Conservation (phyloP, 2,113 vertebrate species). For the Danionella cerebrum region DNA sequence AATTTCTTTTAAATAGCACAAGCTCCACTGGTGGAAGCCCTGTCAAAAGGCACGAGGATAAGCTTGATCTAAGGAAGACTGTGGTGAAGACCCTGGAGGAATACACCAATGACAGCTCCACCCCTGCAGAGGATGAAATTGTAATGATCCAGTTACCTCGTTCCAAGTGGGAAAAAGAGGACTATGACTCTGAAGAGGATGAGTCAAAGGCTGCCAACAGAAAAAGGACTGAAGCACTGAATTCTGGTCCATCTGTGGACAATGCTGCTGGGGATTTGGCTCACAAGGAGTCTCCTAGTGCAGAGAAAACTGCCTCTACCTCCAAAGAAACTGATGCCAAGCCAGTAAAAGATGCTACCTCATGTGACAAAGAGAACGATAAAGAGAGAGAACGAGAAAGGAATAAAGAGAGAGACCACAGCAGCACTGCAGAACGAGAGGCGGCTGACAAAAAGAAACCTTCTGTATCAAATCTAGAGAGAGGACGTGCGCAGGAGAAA, state of each 20-base stretch:
- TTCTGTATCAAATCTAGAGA: slow-evolving; percentile 42
- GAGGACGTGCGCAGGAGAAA: slow-evolving; percentile 60
- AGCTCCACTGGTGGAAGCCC: slow-evolving; percentile 80
- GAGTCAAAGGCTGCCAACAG: slow-evolving; percentile 60
- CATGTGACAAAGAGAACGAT: slow-evolving; percentile 60
- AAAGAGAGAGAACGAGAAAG: slow-evolving; percentile 35
- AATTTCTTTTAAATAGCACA: slow-evolving; percentile 55
- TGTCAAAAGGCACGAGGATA: slow-evolving; percentile 70
- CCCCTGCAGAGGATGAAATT: slow-evolving; percentile 74
- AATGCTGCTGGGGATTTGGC: slow-evolving; percentile 48
- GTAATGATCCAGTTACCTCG: slow-evolving; percentile 80
- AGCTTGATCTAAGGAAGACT: slow-evolving; percentile 66
- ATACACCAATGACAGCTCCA: slow-evolving; percentile 70
- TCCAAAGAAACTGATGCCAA: slow-evolving; percentile 54
- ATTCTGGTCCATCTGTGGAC: slow-evolving; percentile 49
- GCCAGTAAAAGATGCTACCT: slow-evolving; percentile 40
- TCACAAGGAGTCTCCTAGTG: slow-evolving; percentile 58
- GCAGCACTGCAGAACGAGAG: slow-evolving; percentile 28
- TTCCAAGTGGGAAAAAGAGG: slow-evolving; percentile 82
- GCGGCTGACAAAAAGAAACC: slow-evolving; percentile 38
- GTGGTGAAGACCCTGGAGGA: slow-evolving; percentile 79
- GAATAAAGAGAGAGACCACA: slow-evolving; percentile 31
- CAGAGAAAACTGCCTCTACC: slow-evolving; percentile 57
- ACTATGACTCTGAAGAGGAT: slow-evolving; percentile 79
- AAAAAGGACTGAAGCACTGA: slow-evolving; percentile 41